A percentile compares a stretch with the other conserved stretches of the same genome.
Evolutionary conservation across 2,797 vertebrate genomes (phyloP).

Genomic region (Poliocrania exsul): DNA sequence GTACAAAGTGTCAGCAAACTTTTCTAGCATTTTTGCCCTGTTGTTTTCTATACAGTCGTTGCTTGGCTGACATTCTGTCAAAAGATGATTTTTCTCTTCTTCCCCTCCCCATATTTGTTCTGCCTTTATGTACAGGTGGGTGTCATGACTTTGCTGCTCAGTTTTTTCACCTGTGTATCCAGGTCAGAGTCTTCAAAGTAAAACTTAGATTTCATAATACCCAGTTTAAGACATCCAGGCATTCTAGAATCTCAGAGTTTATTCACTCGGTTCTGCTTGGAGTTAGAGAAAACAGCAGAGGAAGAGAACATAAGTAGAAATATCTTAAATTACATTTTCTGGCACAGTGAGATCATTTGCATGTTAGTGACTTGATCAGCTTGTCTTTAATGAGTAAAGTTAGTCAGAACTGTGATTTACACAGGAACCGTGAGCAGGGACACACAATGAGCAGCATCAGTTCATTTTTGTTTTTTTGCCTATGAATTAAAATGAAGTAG

Average conservation of each 20-base stretch:
- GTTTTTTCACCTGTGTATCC: background rate
- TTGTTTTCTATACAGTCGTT: background rate
- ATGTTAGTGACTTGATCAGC: background rate
- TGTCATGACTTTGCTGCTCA: background rate
- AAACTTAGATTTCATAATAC: background rate
- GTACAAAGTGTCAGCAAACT: background rate
- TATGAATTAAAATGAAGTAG: background rate
- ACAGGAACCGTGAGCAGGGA: background rate
- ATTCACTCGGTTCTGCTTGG: background rate
- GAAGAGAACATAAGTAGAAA: background rate
- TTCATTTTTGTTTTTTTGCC: background rate
- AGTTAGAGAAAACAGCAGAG: background rate
- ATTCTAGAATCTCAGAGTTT: background rate
- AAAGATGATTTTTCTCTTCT: background rate
- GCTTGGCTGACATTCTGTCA: background rate
- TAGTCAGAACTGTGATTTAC: background rate
- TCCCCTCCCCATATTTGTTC: background rate
- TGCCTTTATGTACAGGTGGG: background rate
- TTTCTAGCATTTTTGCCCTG: background rate
- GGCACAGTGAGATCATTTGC: background rate
- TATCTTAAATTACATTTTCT: background rate
- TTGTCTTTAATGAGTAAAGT: background rate
- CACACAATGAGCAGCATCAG: rapidly evolving
- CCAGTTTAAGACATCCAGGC: background rate
- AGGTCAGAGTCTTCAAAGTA: background rate